Base-by-base conservation (phyloP, 2,888 invertebrate species). In the Nemotelus pantherinus region DNA sequence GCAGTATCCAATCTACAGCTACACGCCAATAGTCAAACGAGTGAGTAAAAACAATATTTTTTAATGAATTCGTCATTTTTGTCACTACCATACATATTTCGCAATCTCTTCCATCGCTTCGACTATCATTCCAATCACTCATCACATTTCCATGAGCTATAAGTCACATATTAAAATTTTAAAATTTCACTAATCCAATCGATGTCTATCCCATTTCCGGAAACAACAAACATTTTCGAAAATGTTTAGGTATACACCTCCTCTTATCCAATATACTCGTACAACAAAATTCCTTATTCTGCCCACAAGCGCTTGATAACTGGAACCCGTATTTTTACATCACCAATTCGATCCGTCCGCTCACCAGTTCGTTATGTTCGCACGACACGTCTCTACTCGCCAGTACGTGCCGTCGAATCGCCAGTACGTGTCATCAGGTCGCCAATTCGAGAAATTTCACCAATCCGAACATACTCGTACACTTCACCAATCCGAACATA, bases 1-100 rank as follows among this genome's bases (percentile, higher is more conserved):
- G 47, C 79, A 79, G 79, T 79, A 79, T 48, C 79, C 79, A 72
- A 68, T 68, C 47, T 79, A 79, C 72, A 85, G 87, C 82, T 84
- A 87, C 77, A 83, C 87, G 58, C 88, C 88, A 78, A 86, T 87
- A 79, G 83, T 87, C 79, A 87, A 87, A 82, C 88, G 87, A 86
- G 88, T 88, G 85, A 87, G 88, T 84, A 53, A 48, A 70, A 57
- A 43, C 48, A 63, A 41, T 7, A 7, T 43, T 83, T 63, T 58
- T 72, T 77, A 71, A 82, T 82, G 82, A 84, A 25, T 25, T 25
- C 82, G 84, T 82, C 82, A 83, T 81, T 81, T 81, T 80, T 84
- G 84, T 84, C 84, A 83, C 83, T 84, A 85, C 25, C 25, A 25
- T 25, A 25, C 25, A 25, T 25, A 25, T 25, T 25, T 25, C 25